A percentile compares a stretch with the other conserved stretches of the same genome.
phyloP scores from a whole-genome alignment of 2,888 invertebrate genomes.

The Callyntrura sp. region DNA sequence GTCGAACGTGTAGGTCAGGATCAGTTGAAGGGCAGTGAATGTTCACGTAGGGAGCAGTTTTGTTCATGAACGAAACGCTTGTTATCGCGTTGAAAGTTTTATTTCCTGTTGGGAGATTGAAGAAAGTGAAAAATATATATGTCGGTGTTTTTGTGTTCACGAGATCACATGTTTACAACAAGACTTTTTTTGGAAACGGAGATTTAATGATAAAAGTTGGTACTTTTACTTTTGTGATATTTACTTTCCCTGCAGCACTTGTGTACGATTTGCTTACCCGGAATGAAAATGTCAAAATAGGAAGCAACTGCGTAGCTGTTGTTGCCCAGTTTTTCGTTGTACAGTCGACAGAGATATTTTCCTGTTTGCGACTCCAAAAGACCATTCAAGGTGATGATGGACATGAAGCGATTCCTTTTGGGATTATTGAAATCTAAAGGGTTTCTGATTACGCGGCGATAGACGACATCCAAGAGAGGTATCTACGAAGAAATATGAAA shows the following conservation, averaged over 20 bases:
- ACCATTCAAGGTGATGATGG: conserved; percentile 63
- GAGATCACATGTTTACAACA: conserved; percentile 15
- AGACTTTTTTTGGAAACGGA: neutral
- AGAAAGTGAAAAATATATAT: too few species aligned
- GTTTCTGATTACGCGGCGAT: conserved; percentile 58
- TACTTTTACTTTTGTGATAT: neutral
- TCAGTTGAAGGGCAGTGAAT: conserved; percentile 73
- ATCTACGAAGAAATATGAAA: conserved; percentile 50
- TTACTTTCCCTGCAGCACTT: too few species aligned
- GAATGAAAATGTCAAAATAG: conserved; percentile 70
- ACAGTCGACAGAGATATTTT: conserved; percentile 74
- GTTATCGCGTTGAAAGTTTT: conserved; percentile 63
- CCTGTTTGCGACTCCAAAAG: conserved; percentile 75
- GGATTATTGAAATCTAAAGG: conserved; percentile 58
- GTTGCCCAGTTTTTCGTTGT: conserved; percentile 60
- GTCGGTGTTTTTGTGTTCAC: neutral
- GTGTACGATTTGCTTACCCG: conserved; percentile 58
- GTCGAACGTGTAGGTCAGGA: conserved; percentile 55
- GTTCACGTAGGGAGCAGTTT: conserved; percentile 57
- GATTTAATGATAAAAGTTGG: neutral
- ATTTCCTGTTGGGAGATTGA: conserved; percentile 56
- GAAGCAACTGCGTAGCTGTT: conserved; percentile 70
- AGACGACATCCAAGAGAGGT: conserved; percentile 70
- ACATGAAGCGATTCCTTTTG: conserved; percentile 59
- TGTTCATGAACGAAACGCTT: conserved; percentile 65